These are phyloP conservation scores for Silurus asotus DNA, from an alignment of 2,113 vertebrate genomes.

Conservation along the genomic window DNA sequence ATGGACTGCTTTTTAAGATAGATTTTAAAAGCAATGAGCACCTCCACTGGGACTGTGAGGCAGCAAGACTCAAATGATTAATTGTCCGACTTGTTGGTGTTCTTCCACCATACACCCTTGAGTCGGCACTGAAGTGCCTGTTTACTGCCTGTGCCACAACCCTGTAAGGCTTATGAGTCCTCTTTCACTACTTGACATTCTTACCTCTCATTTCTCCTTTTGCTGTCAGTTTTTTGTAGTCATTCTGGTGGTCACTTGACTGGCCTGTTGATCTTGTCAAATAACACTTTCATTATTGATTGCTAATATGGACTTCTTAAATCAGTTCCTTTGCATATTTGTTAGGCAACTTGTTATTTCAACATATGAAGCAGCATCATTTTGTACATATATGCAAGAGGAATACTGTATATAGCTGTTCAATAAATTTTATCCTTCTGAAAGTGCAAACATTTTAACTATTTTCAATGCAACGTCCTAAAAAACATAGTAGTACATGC, in stretches of 20 bases:
- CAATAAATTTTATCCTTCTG: background rate
- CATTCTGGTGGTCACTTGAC: constrained; percentile 40
- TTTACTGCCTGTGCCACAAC: constrained; percentile 42
- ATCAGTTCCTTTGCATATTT: background rate
- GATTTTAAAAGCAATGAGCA: constrained; percentile 54
- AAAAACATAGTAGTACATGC: too few species aligned
- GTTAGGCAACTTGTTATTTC: background rate
- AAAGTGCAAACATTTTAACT: background rate
- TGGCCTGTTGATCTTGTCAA: constrained; percentile 56
- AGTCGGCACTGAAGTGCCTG: constrained; percentile 28
- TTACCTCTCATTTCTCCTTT: background rate
- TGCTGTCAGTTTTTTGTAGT: background rate
- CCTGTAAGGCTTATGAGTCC: constrained; percentile 8
- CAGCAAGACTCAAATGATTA: constrained; percentile 51
- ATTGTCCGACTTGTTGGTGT: constrained; percentile 34
- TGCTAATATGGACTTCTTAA: constrained; percentile 9
- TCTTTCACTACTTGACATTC: constrained; percentile 5
- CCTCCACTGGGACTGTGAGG: constrained; percentile 39
- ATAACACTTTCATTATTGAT: constrained; percentile 70
- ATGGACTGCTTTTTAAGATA: constrained; percentile 53
- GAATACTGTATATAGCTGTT: background rate
- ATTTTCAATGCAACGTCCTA: too few species aligned
- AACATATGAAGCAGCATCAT: background rate
- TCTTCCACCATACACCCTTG: constrained; percentile 30
- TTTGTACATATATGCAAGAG: background rate